Evolutionary conservation across 37 sponge, comb jelly and placozoan genomes (phyloP), one percentile per base, ranked within the genome.

Genomic region (Bolinopsis microptera): DNA sequence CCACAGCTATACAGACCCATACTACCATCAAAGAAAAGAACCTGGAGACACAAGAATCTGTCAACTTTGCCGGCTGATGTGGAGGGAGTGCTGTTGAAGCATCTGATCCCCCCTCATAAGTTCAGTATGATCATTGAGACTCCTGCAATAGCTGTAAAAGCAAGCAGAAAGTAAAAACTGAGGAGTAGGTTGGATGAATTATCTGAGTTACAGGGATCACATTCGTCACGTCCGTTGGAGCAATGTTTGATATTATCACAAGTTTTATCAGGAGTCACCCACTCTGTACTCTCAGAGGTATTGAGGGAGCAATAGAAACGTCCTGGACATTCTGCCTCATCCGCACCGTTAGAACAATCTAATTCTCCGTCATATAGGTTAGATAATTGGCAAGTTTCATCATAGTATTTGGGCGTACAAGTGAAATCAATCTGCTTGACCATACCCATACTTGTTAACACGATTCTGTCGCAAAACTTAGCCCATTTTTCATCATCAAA

Each of bases 301-400:
- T 32, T 82, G 35, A 5, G 24, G 26, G 3, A 72, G 30, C 83
- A 82, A 23, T 82, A 82, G 38, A 82, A 82, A 8, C 83, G 24
- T 30, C 83, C 83, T 21, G 83, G 83, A 31, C 83, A 82, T 24
- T 35, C 36, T 23, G 0, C 8, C 38, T 82, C 83, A 82, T 82
- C 83, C 3, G 24, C 30, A 21, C 83, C 83, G 38, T 82, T 36
- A 33, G 8, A 33, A 82, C 83, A 82, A 32, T 82, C 83, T 21
- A 23, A 9, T 1, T 18, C 31, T 32, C 38, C 83, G 38, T 82
- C 83, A 31, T 36, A 82, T 36, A 82, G 75, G 13, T 5, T n/a
- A n/a, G n/a, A n/a, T n/a, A n/a, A n/a, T n/a, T n/a, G n/a, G n/a
- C n/a, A n/a, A n/a, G n/a, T n/a, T n/a, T n/a, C n/a, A n/a, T n/a